A percentile compares a stretch with the other conserved stretches of the same genome.
Conservation (phyloP, 1,140 invertebrate genomes). For the Globodera ellingtonae region DNA sequence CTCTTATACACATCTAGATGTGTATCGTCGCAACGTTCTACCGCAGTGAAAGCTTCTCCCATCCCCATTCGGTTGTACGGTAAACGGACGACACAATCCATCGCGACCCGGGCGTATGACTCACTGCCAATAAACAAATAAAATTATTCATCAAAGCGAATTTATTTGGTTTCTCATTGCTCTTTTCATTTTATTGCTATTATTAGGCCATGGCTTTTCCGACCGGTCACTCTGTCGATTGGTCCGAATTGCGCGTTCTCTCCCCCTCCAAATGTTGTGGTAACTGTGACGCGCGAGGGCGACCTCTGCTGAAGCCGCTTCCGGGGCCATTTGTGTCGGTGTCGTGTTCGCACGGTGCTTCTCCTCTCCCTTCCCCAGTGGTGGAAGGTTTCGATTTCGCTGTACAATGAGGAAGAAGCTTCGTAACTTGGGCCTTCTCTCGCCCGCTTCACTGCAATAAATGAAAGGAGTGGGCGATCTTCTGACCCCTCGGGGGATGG, state of each 20-base stretch:
- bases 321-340: neutral
- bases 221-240: neutral
- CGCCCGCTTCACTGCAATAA: neutral
- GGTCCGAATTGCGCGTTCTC: neutral
- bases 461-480: neutral
- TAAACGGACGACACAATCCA: conserved; percentile 29
- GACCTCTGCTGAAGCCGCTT: neutral
- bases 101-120: conserved; percentile 15
- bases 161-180: too few species aligned
- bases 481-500: neutral
- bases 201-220: neutral
- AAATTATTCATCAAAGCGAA: too few species aligned
- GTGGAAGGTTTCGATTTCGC: conserved; percentile 6
- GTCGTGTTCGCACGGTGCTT: neutral
- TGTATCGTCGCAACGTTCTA: neutral
- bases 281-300: conserved; percentile 19
- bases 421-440: neutral
- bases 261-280: conserved; percentile 8
- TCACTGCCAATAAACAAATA: neutral
- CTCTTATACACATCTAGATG: too few species aligned
- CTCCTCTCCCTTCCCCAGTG: neutral
- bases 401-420: neutral
- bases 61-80: conserved; percentile 21
- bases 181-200: neutral
- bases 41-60: conserved; percentile 24